A percentile compares a stretch with the other conserved stretches of the same genome.
These are phyloP conservation scores for Sula dactylatra DNA, from an alignment of 2,113 vertebrate genomes.

Conservation along the genomic window DNA sequence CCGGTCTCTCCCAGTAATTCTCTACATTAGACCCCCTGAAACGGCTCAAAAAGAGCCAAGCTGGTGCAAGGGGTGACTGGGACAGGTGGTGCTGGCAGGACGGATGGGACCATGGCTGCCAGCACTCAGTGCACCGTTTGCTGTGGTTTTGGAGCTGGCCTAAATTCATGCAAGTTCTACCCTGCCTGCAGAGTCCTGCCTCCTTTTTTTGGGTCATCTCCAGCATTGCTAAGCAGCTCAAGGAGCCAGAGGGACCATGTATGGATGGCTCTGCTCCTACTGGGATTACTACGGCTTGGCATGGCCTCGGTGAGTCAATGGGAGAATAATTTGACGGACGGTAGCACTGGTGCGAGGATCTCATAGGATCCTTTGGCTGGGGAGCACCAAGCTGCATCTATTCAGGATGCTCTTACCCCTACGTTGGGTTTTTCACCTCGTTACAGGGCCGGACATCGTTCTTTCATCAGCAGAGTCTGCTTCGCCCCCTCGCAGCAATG, in stretches of 20 bases:
- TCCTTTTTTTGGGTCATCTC: neutral
- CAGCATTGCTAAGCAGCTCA: neutral
- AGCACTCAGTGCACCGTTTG: neutral
- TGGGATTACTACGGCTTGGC: accelerated
- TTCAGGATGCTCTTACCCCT: neutral
- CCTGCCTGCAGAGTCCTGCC: neutral
- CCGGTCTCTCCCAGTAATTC: neutral
- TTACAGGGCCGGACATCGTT: neutral
- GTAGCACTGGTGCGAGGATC: neutral
- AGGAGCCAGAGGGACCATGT: neutral
- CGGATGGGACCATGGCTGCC: neutral
- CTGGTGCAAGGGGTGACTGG: accelerated
- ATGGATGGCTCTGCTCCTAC: neutral
- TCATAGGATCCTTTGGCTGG: neutral
- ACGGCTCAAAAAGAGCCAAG: neutral
- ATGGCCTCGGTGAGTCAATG: neutral
- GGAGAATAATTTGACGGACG: neutral
- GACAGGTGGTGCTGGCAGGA: neutral
- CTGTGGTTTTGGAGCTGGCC: neutral
- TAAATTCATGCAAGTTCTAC: neutral
- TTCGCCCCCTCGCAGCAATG: neutral
- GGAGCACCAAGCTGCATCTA: neutral
- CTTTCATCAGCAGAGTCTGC: neutral
- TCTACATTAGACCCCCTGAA: neutral
- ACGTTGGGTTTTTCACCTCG: neutral